Evolutionary conservation across 35 echinoderm and acorn worm species (phyloP).

Genomic region (Lytechinus pictus): DNA sequence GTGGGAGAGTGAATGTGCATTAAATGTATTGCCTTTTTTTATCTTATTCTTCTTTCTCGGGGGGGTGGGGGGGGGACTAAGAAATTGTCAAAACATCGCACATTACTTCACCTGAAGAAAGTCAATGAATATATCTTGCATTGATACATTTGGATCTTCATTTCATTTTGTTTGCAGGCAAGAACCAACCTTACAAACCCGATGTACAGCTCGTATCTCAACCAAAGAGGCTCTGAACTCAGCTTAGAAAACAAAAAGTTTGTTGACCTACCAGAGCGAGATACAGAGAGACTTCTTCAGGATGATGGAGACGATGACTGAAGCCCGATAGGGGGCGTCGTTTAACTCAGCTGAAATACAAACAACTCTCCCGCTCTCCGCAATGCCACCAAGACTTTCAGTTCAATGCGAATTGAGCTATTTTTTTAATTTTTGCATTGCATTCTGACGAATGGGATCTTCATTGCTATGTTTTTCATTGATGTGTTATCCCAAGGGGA

Average conservation of each 20-base stretch:
- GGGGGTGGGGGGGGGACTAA: not conserved
- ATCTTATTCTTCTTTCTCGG: not conserved
- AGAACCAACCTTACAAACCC: constrained; percentile 44
- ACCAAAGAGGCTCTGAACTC: not conserved
- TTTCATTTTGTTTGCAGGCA: constrained; percentile 13
- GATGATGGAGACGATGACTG: constrained; percentile 25
- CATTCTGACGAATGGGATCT: not conserved
- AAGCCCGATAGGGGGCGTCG: not conserved
- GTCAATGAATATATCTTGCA: not conserved
- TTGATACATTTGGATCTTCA: not conserved
- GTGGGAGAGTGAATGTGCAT: too few relatives aligned
- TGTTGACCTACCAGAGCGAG: not conserved
- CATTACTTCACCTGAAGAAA: not conserved
- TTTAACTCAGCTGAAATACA: not conserved
- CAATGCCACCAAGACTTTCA: not conserved
- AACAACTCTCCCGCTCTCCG: not conserved
- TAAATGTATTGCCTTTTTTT: not conserved
- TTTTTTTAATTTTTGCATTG: not conserved
- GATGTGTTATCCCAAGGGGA: too few relatives aligned
- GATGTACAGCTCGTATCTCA: constrained; percentile 17
- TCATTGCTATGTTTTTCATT: too few relatives aligned
- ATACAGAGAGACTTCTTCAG: not conserved
- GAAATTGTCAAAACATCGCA: not conserved
- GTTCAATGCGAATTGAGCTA: not conserved
- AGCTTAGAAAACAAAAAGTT: constrained; percentile 8